Evolutionary conservation across 2,797 vertebrate genomes (phyloP), one percentile per base, ranked within the genome.

Genomic region (Falco cherrug): DNA sequence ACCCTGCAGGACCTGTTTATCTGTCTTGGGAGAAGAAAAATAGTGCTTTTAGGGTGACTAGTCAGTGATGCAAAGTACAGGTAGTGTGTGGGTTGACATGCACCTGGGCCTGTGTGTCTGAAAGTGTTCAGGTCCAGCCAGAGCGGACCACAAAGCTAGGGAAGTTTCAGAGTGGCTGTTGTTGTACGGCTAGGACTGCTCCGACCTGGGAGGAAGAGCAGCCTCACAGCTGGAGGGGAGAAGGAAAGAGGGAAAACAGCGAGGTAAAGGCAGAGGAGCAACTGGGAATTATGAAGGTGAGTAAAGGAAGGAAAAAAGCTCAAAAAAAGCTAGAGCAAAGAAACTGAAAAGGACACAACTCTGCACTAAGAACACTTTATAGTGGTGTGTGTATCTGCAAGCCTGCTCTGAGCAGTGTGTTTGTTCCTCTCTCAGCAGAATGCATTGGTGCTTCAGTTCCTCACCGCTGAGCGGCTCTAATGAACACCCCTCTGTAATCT

Each of bases 381-480:
- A 77, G 54, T 29, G 39, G 60, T 37, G 35, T 57, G 64, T 15
- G 4, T 67, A 13, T 50, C 53, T 69, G 59, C 48, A 92, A 31
- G 70, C 67, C 59, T 79, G 45, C 69, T 78, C 83, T 47, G 82
- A 95, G 86, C 61, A 31, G 65, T 18, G 51, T 1, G 24, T 93
- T 94, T 93, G 56, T 77, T 93, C 68, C 33, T 90, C 69, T 93
- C 69, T 82, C 83, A 63, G 89, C 91, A 95, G 80, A 93, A 67
- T 17, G 65, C 64, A 57, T 21, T 3, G 41, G n/a, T 57, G 48
- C 77, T 96, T 83, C 69, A 33, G 79, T 74, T 89, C 71, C 78
- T 96, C 53, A 61, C 63, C 0, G 2, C 68, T 18, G 83, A 93
- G 69, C 0, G 0, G 61, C 80, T 84, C 89, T 95, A 93, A 94